These are phyloP conservation scores for Drosophila setosimentum DNA, from an alignment of 2,888 invertebrate species.

Conservation along the genomic window DNA sequence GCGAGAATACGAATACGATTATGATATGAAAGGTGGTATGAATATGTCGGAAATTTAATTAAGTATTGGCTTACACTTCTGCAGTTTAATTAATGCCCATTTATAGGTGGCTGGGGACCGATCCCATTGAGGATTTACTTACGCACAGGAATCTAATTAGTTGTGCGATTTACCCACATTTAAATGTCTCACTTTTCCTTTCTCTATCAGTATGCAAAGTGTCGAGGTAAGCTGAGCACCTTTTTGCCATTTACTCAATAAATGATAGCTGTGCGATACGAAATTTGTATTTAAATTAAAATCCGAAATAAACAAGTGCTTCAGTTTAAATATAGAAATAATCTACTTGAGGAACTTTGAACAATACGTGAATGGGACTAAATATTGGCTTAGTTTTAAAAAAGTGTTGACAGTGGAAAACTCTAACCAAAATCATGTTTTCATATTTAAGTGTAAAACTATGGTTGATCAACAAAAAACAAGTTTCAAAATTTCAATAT, in stretches of 20 bases:
- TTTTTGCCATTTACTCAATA: slow-evolving; percentile 11
- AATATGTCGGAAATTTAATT: slow-evolving; percentile 9
- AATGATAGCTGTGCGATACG: background rate
- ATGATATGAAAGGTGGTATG: background rate
- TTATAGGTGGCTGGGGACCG: slow-evolving; percentile 19
- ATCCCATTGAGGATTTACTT: slow-evolving; percentile 28
- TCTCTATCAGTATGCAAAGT: background rate
- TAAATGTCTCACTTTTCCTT: background rate
- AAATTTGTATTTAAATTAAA: background rate
- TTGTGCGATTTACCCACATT: slow-evolving; percentile 52
- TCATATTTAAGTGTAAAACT: too few species aligned
- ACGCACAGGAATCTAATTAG: slow-evolving; percentile 33
- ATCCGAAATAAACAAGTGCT: background rate
- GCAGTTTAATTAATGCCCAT: slow-evolving; percentile 66
- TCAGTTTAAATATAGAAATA: background rate
- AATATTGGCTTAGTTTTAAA: background rate
- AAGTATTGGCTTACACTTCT: slow-evolving; percentile 55
- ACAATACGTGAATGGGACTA: background rate
- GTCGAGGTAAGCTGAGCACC: background rate
- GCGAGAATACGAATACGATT: background rate
- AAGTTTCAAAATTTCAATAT: background rate
- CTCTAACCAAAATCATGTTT: too few species aligned
- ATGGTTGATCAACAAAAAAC: too few species aligned
- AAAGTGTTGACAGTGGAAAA: background rate
- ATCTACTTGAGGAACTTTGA: background rate